phyloP scores from a whole-genome alignment of 1,140 invertebrate species.

The Chrysoperla carnea region DNA sequence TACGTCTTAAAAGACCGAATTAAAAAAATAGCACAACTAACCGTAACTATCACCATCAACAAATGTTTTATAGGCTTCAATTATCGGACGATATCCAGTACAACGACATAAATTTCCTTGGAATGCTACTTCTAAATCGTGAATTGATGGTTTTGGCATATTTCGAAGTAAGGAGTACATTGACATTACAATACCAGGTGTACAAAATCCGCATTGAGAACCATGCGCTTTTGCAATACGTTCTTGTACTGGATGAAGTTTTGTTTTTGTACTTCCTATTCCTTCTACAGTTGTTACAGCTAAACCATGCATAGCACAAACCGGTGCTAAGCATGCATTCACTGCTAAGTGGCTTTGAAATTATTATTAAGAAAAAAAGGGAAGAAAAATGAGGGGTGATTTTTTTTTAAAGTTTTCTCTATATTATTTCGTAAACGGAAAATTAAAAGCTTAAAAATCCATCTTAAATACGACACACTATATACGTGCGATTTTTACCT shows the following conservation, averaged over 20 bases:
- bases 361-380: slow-evolving; percentile 1
- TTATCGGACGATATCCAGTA: slow-evolving; percentile 72
- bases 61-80: slow-evolving; percentile 67
- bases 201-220: slow-evolving; percentile 77
- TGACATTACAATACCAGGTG: slow-evolving; percentile 79
- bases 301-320: slow-evolving; percentile 60
- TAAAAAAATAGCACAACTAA: too few species aligned
- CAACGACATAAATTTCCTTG: slow-evolving; percentile 78
- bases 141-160: slow-evolving; percentile 34
- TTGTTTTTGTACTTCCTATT: slow-evolving; percentile 45
- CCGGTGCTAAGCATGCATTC: slow-evolving; percentile 68
- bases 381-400: too few species aligned
- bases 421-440: too few species aligned
- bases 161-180: slow-evolving; percentile 67
- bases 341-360: slow-evolving; percentile 55
- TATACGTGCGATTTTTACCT: background rate
- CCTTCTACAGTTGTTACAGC: slow-evolving; percentile 76
- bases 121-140: slow-evolving; percentile 60
- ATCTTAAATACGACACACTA: slow-evolving; percentile 1
- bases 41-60: slow-evolving; percentile 25
- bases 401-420: too few species aligned
- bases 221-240: slow-evolving; percentile 66
- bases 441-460: background rate
- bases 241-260: slow-evolving; percentile 63
- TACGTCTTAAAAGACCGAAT: too few species aligned